These are phyloP conservation scores for Hirtodrosophila histrioides DNA, from an alignment of 2,888 invertebrate genomes.

Conservation along the genomic window DNA sequence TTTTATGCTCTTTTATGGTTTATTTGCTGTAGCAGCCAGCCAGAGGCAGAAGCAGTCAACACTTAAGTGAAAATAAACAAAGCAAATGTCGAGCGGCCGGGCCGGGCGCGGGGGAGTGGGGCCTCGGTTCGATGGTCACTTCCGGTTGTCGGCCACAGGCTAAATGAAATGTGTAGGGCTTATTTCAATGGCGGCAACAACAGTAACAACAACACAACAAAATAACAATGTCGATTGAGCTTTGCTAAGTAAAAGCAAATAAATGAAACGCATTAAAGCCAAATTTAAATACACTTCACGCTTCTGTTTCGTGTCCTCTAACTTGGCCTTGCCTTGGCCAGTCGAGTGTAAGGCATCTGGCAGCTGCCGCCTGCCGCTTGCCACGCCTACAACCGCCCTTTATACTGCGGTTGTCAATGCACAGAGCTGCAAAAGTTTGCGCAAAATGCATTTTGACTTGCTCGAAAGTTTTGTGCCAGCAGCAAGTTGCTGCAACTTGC, in stretches of 20 bases:
- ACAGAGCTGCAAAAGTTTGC: conserved; percentile 59
- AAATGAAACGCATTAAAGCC: conserved; percentile 46
- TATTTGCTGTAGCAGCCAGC: conserved; percentile 49
- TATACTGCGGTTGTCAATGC: conserved; percentile 71
- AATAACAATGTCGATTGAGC: conserved; percentile 22
- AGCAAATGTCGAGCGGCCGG: conserved; percentile 22
- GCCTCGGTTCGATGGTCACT: conserved; percentile 46
- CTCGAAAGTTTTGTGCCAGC: conserved; percentile 62
- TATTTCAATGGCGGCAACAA: conserved; percentile 31
- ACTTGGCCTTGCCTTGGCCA: conserved; percentile 46
- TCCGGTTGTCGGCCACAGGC: conserved; percentile 46
- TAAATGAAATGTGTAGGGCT: conserved; percentile 36
- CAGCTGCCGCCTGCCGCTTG: conserved; percentile 24
- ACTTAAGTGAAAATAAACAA: conserved; percentile 74
- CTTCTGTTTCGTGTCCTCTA: conserved; percentile 9
- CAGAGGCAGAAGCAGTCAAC: conserved; percentile 44
- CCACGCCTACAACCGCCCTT: conserved; percentile 35
- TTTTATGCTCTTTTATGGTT: conserved; percentile 76
- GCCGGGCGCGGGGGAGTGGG: neutral
- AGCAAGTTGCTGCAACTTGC: conserved; percentile 44
- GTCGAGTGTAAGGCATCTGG: conserved; percentile 47
- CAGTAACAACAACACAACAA: conserved; percentile 3
- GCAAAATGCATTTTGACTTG: conserved; percentile 77
- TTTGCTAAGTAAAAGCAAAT: conserved; percentile 47
- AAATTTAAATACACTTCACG: conserved; percentile 65